Evolutionary conservation across 2,797 vertebrate genomes (phyloP).

Genomic region (Acomys russatus): DNA sequence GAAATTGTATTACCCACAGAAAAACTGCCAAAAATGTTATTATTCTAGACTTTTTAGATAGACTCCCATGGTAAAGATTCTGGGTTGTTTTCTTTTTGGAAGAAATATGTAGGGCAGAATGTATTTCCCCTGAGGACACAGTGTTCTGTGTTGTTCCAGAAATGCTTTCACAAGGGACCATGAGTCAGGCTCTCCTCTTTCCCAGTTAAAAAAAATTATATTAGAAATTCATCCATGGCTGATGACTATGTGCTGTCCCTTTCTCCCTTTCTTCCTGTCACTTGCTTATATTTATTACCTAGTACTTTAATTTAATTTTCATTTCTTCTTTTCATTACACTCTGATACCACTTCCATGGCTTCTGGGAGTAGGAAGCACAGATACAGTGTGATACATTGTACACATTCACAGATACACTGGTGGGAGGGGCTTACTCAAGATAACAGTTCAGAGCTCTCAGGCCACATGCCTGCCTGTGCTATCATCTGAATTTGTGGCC

Average conservation of each 20-base stretch:
- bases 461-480: rapidly evolving
- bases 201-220: not conserved
- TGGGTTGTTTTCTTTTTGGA: not conserved
- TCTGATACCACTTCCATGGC: not conserved
- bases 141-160: not conserved
- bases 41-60: not conserved
- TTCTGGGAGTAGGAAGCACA: not conserved
- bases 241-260: not conserved
- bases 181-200: not conserved
- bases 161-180: not conserved
- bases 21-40: not conserved
- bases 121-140: not conserved
- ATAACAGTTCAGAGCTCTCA: not conserved
- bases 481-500: not conserved
- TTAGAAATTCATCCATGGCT: not conserved
- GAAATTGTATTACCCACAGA: not conserved
- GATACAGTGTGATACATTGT: not conserved
- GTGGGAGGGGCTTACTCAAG: not conserved
- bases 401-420: not conserved
- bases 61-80: not conserved
- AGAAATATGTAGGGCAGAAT: not conserved
- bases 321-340: not conserved
- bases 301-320: not conserved
- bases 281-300: not conserved
- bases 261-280: not conserved